phyloP scores from a whole-genome alignment of 2,888 invertebrate genomes.

The Entomobrya proxima region DNA sequence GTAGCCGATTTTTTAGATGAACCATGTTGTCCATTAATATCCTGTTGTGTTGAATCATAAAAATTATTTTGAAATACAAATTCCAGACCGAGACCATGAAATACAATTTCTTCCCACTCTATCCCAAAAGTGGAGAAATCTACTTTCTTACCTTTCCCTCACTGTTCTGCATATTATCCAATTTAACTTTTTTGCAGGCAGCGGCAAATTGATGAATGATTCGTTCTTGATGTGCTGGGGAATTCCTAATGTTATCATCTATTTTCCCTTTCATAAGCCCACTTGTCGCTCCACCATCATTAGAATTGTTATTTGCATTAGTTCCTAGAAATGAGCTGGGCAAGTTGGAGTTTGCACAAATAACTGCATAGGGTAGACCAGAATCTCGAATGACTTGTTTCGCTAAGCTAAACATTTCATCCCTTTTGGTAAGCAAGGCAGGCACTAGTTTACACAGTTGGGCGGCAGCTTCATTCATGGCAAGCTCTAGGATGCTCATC shows the following conservation, averaged over 20 bases:
- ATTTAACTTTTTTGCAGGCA: constrained; percentile 60
- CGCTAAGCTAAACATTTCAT: constrained; percentile 97
- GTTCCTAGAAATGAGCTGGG: constrained; percentile 44
- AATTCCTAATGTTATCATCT: constrained; percentile 46
- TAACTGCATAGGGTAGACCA: constrained; percentile 78
- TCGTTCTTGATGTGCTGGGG: constrained; percentile 50
- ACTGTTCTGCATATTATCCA: constrained; percentile 35
- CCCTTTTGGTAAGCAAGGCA: constrained; percentile 94
- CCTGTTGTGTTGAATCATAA: neutral
- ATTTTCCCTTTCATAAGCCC: constrained; percentile 2
- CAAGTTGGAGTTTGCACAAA: constrained; percentile 56
- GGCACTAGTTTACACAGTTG: constrained; percentile 96
- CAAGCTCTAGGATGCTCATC: constrained; percentile 96
- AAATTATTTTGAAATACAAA: neutral
- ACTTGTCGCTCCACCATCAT: neutral
- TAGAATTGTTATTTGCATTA: constrained; percentile 26
- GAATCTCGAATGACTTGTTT: constrained; percentile 95
- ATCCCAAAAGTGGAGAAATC: neutral
- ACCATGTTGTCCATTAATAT: neutral
- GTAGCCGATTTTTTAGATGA: constrained; percentile 11
- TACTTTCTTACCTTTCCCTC: constrained; percentile 27
- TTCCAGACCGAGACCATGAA: neutral
- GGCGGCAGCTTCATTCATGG: constrained; percentile 98
- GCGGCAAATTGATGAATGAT: constrained; percentile 60
- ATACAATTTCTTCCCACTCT: neutral